These are phyloP conservation scores for Lerista edwardsae DNA, from an alignment of 2,797 vertebrate genomes.

Conservation along the genomic window DNA sequence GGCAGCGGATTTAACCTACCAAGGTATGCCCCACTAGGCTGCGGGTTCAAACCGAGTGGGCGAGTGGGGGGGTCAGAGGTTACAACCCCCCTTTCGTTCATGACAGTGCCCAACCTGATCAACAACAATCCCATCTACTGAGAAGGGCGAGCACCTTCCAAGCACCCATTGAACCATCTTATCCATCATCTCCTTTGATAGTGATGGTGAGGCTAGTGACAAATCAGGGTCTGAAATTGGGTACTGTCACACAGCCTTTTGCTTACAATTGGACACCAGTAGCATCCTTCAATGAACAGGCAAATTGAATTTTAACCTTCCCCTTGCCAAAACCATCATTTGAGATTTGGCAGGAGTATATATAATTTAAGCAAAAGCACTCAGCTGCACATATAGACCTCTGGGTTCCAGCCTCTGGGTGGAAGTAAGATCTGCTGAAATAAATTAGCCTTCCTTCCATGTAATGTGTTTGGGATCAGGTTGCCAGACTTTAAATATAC, in stretches of 20 bases:
- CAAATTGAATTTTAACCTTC: not conserved
- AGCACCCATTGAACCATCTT: not conserved
- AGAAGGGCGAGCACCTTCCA: not conserved
- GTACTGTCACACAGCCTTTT: not conserved
- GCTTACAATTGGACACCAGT: not conserved
- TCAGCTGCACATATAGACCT: not conserved
- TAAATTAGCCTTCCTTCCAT: not conserved
- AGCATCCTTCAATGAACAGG: not conserved
- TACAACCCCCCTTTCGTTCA: no score
- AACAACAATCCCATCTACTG: no score
- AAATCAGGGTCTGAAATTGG: not conserved
- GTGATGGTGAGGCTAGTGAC: no score
- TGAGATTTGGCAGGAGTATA: not conserved
- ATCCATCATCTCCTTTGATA: not conserved
- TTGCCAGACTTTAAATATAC: constrained; percentile 16
- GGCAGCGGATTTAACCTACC: no score
- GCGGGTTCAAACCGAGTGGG: no score
- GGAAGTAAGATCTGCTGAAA: not conserved
- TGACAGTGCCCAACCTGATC: no score
- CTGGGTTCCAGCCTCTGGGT: not conserved
- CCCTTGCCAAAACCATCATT: not conserved
- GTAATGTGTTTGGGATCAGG: not conserved
- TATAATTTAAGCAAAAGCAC: not conserved
- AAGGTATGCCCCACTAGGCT: no score
- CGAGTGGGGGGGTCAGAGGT: no score